Percentiles rank a stretch among this genome's conserved stretches.
Evolutionary conservation across 2,113 vertebrate species (phyloP).

Genomic region (Hiodon alosoides): DNA sequence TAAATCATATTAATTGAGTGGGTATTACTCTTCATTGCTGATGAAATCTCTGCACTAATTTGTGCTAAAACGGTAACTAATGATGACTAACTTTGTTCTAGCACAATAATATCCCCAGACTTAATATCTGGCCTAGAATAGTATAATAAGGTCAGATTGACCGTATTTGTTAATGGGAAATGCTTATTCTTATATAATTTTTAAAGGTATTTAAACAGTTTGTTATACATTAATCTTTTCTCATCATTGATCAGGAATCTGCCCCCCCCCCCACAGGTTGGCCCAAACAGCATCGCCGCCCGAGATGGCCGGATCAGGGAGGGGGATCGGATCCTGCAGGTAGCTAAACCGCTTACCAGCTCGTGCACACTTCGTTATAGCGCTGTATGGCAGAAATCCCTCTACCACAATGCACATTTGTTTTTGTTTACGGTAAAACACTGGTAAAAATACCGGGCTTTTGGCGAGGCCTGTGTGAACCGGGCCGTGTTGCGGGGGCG

Average conservation of each 20-base stretch:
- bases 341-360: slow-evolving; percentile 50
- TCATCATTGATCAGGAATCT: slow-evolving; percentile 3
- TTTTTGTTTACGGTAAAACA: slow-evolving; percentile 38
- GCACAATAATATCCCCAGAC: too few species aligned
- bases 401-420: slow-evolving; percentile 47
- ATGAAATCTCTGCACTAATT: too few species aligned
- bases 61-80: too few species aligned
- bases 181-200: too few species aligned
- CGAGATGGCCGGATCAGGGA: slow-evolving; percentile 88
- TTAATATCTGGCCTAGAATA: too few species aligned
- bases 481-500: slow-evolving; percentile 65
- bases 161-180: too few species aligned
- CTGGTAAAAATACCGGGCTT: neutral
- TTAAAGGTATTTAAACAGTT: neutral
- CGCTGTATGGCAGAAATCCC: slow-evolving; percentile 34
- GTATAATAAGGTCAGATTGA: too few species aligned
- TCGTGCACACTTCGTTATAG: slow-evolving; percentile 37
- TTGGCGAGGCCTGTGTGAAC: slow-evolving; percentile 25
- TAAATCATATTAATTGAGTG: too few species aligned
- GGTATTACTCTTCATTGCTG: too few species aligned
- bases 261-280: slow-evolving; percentile 63
- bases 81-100: too few species aligned
- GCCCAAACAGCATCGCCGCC: slow-evolving; percentile 90
- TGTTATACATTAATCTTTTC: neutral
- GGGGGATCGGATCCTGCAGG: slow-evolving; percentile 93